phyloP scores from a whole-genome alignment of 2,888 invertebrate species.

The Drosophila pseudotakahashii region DNA sequence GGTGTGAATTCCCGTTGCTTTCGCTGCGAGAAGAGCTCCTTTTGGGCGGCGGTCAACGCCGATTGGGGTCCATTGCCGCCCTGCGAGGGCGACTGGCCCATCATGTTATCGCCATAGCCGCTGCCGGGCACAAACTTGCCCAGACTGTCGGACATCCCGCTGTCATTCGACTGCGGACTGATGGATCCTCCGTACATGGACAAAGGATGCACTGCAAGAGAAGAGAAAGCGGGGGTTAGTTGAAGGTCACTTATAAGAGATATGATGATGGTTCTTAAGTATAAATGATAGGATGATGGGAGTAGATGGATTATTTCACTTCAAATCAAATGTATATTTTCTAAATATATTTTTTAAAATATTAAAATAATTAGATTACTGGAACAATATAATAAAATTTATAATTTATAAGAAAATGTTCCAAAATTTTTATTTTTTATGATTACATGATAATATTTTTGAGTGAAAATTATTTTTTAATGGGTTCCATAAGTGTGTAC shows the following conservation, averaged over 20 bases:
- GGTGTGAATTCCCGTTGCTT: conserved; percentile 98
- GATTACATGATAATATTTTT: background rate
- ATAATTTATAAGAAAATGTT: too few species aligned
- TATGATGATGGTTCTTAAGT: too few species aligned
- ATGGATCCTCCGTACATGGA: conserved; percentile 82
- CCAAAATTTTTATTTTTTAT: too few species aligned
- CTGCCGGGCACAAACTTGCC: conserved; percentile 57
- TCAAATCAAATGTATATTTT: too few species aligned
- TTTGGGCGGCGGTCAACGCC: conserved; percentile 85
- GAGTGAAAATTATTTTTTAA: background rate
- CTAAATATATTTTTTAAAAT: too few species aligned
- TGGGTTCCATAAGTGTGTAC: conserved; percentile 9
- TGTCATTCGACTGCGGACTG: conserved; percentile 84
- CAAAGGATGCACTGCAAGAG: conserved; percentile 72
- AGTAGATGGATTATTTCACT: too few species aligned
- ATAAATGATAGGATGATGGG: too few species aligned
- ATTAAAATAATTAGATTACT: too few species aligned
- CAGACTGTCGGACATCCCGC: conserved; percentile 75
- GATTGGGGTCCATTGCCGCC: conserved; percentile 53
- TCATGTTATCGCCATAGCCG: conserved; percentile 57
- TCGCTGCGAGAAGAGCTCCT: conserved; percentile 94
- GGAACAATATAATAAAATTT: too few species aligned
- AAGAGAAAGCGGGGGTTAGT: background rate
- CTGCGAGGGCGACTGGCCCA: conserved; percentile 70
- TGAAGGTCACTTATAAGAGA: too few species aligned